Conservation (phyloP, 1,140 invertebrate genomes). For the Leucophenga varia region DNA sequence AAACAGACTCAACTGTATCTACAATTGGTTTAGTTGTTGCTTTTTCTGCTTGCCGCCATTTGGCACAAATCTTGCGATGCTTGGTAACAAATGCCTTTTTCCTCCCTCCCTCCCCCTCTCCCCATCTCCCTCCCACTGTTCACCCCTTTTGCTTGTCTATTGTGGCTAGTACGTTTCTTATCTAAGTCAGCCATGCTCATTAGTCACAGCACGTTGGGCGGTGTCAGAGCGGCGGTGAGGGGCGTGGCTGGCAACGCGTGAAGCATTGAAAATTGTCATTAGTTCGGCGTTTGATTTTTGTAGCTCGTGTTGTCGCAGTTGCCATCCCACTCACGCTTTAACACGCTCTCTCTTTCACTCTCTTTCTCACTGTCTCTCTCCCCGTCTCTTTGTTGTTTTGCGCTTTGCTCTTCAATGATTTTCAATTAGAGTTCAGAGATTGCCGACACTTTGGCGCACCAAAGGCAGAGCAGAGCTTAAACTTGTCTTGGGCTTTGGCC, state of each 20-base stretch:
- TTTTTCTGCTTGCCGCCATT: slow-evolving; percentile 4
- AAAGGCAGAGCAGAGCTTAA: slow-evolving; percentile 17
- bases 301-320: too few relatives aligned
- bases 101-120: neutral
- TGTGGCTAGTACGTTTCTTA: slow-evolving; percentile 37
- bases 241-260: too few relatives aligned
- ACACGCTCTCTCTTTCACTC: slow-evolving; percentile 11
- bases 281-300: slow-evolving; percentile 44
- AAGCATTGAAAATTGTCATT: slow-evolving; percentile 53
- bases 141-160: slow-evolving; percentile 12
- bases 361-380: neutral
- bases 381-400: slow-evolving; percentile 19
- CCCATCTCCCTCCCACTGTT: neutral
- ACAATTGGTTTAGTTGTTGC: slow-evolving; percentile 1
- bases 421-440: slow-evolving; percentile 44
- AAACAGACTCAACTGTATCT: too few relatives aligned
- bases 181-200: slow-evolving; percentile 46
- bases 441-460: slow-evolving; percentile 22
- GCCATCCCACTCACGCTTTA: too few relatives aligned
- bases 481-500: slow-evolving; percentile 13
- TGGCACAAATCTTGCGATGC: slow-evolving; percentile 19
- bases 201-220: slow-evolving; percentile 34
- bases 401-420: slow-evolving; percentile 41
- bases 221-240: slow-evolving; percentile 31
- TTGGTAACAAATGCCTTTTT: slow-evolving; percentile 13